Percentiles rank a stretch among this genome's conserved stretches.
These are phyloP conservation scores for Aythya baeri DNA, from an alignment of 2,113 vertebrate genomes.

Conservation along the genomic window DNA sequence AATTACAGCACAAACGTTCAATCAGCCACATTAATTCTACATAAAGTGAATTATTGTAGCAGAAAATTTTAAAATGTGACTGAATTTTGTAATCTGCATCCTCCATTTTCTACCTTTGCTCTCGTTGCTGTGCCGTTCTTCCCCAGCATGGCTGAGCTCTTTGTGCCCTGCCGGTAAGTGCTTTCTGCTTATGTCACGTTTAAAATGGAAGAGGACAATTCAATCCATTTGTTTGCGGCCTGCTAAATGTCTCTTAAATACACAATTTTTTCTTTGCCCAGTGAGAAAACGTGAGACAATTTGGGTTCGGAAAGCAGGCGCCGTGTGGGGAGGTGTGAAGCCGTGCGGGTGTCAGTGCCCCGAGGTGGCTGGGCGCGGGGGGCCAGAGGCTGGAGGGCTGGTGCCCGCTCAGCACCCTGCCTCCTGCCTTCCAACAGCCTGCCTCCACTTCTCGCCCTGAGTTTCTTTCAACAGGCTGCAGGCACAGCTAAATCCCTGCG, in stretches of 20 bases:
- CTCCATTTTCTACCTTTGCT: constrained; percentile 65
- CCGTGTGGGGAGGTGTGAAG: accelerated
- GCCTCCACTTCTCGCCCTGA: not conserved
- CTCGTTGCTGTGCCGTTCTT: constrained; percentile 31
- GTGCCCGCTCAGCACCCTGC: accelerated
- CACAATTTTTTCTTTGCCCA: not conserved
- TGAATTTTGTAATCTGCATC: constrained; percentile 82
- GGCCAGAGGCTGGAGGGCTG: not conserved
- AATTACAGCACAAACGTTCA: constrained; percentile 88
- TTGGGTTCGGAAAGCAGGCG: not conserved
- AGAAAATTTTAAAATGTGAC: constrained; percentile 90
- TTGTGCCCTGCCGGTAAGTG: not conserved
- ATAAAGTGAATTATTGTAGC: constrained; percentile 89
- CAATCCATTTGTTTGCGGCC: not conserved
- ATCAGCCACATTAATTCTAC: constrained; percentile 87
- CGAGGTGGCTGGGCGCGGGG: accelerated
- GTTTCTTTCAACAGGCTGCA: not conserved
- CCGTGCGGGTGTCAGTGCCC: not conserved
- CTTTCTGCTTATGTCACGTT: not conserved
- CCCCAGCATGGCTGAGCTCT: constrained; percentile 28
- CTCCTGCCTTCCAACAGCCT: accelerated
- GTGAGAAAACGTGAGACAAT: not conserved
- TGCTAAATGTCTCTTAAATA: not conserved
- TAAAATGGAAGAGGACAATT: constrained; percentile 7
- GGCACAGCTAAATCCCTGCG: not conserved